phyloP scores from a whole-genome alignment of 2,113 vertebrate species.

The Cebus imitator region DNA sequence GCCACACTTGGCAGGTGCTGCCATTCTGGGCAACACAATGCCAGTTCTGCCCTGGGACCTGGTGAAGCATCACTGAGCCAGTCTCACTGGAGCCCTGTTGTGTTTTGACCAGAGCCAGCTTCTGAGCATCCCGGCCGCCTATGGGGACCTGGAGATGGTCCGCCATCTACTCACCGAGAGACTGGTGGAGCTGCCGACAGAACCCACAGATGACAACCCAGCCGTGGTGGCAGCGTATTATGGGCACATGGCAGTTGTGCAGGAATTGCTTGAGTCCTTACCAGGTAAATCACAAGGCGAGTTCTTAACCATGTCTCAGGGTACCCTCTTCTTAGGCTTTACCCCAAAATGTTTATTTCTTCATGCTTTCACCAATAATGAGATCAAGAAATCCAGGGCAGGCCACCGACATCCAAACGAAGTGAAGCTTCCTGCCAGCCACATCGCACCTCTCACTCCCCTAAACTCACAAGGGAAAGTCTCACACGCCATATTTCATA shows the following conservation, averaged over 20 bases:
- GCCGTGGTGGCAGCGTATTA: constrained; percentile 90
- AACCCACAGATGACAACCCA: constrained; percentile 89
- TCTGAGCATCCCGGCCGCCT: constrained; percentile 88
- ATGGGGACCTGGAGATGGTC: constrained; percentile 89
- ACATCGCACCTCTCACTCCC: too few relatives aligned
- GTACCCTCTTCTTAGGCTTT: neutral
- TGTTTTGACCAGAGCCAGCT: constrained; percentile 82
- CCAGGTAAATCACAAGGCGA: constrained; percentile 80
- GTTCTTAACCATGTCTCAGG: rapidly evolving
- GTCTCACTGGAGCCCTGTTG: neutral
- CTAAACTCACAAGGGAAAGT: neutral
- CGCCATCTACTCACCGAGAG: constrained; percentile 90
- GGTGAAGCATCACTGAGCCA: rapidly evolving
- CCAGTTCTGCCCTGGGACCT: rapidly evolving
- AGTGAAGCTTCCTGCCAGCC: neutral
- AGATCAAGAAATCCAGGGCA: neutral
- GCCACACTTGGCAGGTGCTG: rapidly evolving
- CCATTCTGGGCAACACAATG: rapidly evolving
- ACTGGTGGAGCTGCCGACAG: constrained; percentile 82
- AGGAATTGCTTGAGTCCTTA: constrained; percentile 91
- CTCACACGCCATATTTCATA: neutral
- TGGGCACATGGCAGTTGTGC: constrained; percentile 88
- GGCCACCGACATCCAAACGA: too few relatives aligned
- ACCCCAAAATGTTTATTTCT: neutral
- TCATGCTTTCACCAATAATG: neutral